These are phyloP conservation scores for Jordanella pulchra DNA, from an alignment of 2,797 vertebrate species.

Conservation along the genomic window DNA sequence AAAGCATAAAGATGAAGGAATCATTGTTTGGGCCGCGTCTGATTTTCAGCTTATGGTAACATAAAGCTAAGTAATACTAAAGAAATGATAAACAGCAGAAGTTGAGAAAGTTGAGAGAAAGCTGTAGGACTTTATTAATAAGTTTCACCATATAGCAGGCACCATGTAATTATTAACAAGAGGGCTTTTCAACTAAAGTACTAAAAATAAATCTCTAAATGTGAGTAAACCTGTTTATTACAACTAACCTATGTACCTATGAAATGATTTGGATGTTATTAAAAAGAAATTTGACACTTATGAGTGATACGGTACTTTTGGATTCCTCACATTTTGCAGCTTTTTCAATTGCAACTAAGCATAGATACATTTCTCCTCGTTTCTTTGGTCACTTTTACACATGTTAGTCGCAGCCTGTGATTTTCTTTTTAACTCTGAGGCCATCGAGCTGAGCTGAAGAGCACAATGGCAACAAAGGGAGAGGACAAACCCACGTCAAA, in stretches of 20 bases:
- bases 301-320: background rate
- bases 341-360: background rate
- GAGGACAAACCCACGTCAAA: conserved; percentile 24
- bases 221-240: background rate
- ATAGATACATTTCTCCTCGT: background rate
- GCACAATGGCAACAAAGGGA: conserved; percentile 73
- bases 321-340: background rate
- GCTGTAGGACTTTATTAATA: no score
- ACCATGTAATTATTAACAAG: no score
- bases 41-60: background rate
- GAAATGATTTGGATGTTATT: background rate
- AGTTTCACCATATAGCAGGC: no score
- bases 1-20: no score
- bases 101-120: no score
- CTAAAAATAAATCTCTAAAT: background rate
- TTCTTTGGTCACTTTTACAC: conserved; percentile 9
- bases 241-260: background rate
- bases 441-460: conserved; percentile 50
- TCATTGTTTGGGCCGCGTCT: no score
- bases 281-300: background rate
- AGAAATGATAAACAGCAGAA: background rate
- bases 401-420: conserved; percentile 31
- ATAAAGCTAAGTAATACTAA: background rate
- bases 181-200: background rate
- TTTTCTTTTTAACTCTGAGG: conserved; percentile 74